Conservation (phyloP, 2,797 vertebrate genomes). For the Acrossocheilus fasciatus region DNA sequence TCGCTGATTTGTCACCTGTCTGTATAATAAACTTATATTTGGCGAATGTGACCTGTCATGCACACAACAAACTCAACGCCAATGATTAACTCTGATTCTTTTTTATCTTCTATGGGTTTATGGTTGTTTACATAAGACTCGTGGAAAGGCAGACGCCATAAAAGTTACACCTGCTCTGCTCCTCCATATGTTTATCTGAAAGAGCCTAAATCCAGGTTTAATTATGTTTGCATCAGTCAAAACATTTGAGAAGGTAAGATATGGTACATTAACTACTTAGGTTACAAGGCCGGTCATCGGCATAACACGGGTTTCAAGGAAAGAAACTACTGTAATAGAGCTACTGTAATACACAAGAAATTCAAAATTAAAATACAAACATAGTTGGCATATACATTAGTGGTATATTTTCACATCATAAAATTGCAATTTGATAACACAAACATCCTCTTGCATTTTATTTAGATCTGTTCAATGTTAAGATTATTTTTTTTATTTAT, state of each 20-base stretch:
- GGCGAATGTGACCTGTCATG: constrained; percentile 12
- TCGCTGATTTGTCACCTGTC: constrained; percentile 55
- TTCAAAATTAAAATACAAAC: background rate
- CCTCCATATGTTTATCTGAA: constrained; percentile 15
- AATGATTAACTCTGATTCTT: constrained; percentile 49
- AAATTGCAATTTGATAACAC: background rate
- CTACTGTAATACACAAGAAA: too few relatives aligned
- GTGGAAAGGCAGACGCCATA: constrained; percentile 10
- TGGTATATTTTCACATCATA: background rate
- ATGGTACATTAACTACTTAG: constrained; percentile 18
- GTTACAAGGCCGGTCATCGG: constrained; percentile 9
- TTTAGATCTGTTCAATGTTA: too few relatives aligned
- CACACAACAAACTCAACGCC: constrained; percentile 25
- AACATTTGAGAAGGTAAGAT: constrained; percentile 11
- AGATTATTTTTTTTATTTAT: too few relatives aligned
- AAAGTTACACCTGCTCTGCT: constrained; percentile 40
- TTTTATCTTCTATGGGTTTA: constrained; percentile 24
- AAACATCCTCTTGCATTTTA: too few relatives aligned
- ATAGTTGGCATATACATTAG: background rate
- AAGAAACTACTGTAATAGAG: background rate
- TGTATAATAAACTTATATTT: constrained; percentile 55
- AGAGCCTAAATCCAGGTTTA: constrained; percentile 25
- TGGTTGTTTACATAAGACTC: constrained; percentile 23
- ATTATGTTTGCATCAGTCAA: constrained; percentile 36
- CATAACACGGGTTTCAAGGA: background rate